phyloP scores from a whole-genome alignment of 30 jellyfish, hydroid and myxozoan genomes.

The Aurelia coerulea region DNA sequence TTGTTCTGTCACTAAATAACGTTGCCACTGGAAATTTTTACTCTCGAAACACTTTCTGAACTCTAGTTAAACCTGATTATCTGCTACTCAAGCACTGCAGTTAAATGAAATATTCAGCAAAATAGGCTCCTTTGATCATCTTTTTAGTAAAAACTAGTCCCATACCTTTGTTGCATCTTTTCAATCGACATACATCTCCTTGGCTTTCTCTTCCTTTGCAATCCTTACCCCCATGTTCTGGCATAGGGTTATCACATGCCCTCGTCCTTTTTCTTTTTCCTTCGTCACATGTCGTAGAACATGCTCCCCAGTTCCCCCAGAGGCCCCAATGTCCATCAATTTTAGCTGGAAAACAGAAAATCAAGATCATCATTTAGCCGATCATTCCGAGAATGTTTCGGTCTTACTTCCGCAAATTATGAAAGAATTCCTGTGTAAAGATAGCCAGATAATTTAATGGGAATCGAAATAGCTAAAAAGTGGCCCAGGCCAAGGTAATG shows the following conservation, averaged over 20 bases:
- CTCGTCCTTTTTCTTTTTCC: conserved; percentile 73
- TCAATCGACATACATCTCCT: conserved; percentile 51
- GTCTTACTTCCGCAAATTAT: background rate
- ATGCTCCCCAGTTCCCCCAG: conserved; percentile 74
- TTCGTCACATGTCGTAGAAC: conserved; percentile 80
- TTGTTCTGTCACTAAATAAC: too few species aligned
- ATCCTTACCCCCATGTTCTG: conserved; percentile 53
- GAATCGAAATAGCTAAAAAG: too few species aligned
- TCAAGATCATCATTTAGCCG: background rate
- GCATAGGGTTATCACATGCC: conserved; percentile 77
- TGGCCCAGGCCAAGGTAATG: too few species aligned
- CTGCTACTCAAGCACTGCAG: too few species aligned
- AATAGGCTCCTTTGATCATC: too few species aligned
- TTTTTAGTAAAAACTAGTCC: too few species aligned
- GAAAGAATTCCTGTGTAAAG: too few species aligned
- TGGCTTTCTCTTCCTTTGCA: conserved; percentile 64
- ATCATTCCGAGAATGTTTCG: background rate
- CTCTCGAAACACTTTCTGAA: too few species aligned
- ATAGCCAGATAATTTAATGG: too few species aligned
- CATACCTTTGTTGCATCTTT: conserved; percentile 64
- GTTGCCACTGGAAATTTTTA: too few species aligned
- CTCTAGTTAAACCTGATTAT: too few species aligned
- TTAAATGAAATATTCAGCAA: too few species aligned
- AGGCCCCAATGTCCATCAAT: conserved; percentile 73
- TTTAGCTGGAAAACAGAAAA: conserved; percentile 28